Base-by-base conservation (phyloP, 1,140 invertebrate species). In the Wiebesia pumilae region DNA sequence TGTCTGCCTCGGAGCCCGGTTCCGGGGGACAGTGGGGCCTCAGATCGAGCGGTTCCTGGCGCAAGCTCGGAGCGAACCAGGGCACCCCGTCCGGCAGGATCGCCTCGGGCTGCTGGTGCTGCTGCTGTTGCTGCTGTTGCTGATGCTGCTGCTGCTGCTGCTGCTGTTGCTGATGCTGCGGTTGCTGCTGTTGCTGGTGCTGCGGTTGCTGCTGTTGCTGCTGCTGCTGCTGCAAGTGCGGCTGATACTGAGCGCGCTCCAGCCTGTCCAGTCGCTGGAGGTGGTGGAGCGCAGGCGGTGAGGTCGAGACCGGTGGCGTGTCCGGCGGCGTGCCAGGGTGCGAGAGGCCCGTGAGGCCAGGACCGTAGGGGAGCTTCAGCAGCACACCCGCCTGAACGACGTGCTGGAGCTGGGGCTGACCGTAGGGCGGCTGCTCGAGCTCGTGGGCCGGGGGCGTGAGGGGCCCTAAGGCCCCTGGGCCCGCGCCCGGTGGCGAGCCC, bases 31-130 rank as follows among this genome's bases (percentile, higher is more conserved):
- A 96, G 87, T 96, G 95, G 0, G 96, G 96, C 86, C 97, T 95
- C 88, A 98, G 94, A 90, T 98, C 97, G 27, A 98, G 92, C 0
- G 97, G 97, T 88, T 97, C 97, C 67, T 95, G 94, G 35, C 96
- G 95, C 89, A 97, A 94, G 6, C 94, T 93, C 87, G 96, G 96
- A 9, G 96, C 96, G 62, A 97, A 91, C 96, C 96, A 97, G 89
- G 96, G 95, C 94, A 97, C 96, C 21, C 93, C 93, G 19, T 93
- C 93, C 16, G 91, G 90, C 35, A 90, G 87, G 43, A 93, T 80
- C 16, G 90, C 87, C 24, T 89, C 89, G 9, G 91, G 89, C 86
- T 91, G 91, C 33, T 89, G 90, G 65, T 89, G 86, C 47, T 90
- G 91, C 80, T 91, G 83, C 43, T 90, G 90, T 77, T 91, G 47